These are phyloP conservation scores for Tiliacea aurago DNA, from an alignment of 2,888 invertebrate species.

Conservation along the genomic window DNA sequence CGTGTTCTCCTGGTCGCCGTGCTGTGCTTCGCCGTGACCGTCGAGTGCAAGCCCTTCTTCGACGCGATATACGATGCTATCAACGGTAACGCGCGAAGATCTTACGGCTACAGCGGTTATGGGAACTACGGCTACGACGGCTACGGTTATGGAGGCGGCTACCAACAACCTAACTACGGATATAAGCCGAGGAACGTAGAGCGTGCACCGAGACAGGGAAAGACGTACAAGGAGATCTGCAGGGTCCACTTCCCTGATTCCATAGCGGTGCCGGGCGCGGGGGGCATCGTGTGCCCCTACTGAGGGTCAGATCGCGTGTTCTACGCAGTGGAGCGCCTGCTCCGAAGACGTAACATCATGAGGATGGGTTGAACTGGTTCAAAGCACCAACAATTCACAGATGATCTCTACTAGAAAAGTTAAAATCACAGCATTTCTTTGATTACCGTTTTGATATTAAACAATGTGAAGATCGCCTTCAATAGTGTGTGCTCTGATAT, in stretches of 20 bases:
- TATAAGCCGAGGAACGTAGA: constrained; percentile 70
- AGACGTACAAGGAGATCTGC: constrained; percentile 93
- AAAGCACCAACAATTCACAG: constrained; percentile 37
- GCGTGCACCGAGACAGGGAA: constrained; percentile 80
- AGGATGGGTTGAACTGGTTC: constrained; percentile 85
- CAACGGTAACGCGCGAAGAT: constrained; percentile 82
- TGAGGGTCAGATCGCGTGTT: constrained; percentile 90
- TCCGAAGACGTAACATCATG: constrained; percentile 88
- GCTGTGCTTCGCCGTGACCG: constrained; percentile 68
- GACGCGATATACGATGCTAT: constrained; percentile 87
- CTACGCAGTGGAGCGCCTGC: constrained; percentile 89
- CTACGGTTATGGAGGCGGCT: constrained; percentile 69
- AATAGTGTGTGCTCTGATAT: constrained; percentile 35
- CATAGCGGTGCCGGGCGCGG: constrained; percentile 86
- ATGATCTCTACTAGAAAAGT: constrained; percentile 55
- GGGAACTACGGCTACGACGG: constrained; percentile 75
- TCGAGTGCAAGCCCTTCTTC: constrained; percentile 84
- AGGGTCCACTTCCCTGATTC: constrained; percentile 92
- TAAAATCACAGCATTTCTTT: constrained; percentile 29
- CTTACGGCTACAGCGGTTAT: constrained; percentile 81
- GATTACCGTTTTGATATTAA: constrained; percentile 10
- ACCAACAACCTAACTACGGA: constrained; percentile 59
- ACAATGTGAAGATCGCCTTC: constrained; percentile 24
- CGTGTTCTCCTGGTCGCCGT: constrained; percentile 73
- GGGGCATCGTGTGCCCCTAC: constrained; percentile 92